Evolutionary conservation across 2,797 vertebrate genomes (phyloP).

Genomic region (Apogon hyalosoma): DNA sequence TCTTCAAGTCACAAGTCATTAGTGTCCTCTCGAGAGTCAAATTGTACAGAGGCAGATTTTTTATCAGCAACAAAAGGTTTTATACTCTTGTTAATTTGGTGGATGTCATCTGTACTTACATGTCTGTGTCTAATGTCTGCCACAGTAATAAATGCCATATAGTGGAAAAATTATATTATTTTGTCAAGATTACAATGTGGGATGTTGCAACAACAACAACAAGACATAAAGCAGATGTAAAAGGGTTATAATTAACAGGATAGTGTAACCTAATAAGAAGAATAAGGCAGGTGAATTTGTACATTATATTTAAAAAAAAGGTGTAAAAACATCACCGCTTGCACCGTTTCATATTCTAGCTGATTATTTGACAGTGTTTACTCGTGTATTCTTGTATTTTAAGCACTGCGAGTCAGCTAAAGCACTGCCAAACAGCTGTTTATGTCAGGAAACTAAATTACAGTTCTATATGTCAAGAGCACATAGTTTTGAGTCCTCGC

Average conservation of each 20-base stretch:
- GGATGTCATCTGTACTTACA: constrained; percentile 82
- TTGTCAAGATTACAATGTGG: constrained; percentile 75
- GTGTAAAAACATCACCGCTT: not conserved
- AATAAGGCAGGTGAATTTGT: constrained; percentile 19
- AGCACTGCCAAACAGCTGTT: constrained; percentile 38
- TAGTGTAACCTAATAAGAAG: constrained; percentile 32
- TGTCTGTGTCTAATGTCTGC: constrained; percentile 81
- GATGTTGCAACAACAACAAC: constrained; percentile 63
- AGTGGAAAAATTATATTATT: constrained; percentile 80
- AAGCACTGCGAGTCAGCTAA: constrained; percentile 18
- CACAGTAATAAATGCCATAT: constrained; percentile 78
- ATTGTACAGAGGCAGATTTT: constrained; percentile 81
- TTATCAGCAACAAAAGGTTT: constrained; percentile 81
- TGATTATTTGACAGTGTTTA: constrained; percentile 36
- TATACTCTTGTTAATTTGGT: constrained; percentile 83
- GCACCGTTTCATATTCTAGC: constrained; percentile 8
- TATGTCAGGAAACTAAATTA: constrained; percentile 45
- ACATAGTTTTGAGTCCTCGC: constrained; percentile 42
- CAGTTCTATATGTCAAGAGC: constrained; percentile 43
- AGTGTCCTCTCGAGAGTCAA: constrained; percentile 81
- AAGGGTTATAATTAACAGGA: constrained; percentile 61
- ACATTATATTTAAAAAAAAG: not conserved
- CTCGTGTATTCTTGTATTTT: constrained; percentile 35
- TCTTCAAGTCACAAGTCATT: constrained; percentile 86
- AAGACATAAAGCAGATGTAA: constrained; percentile 69